These are phyloP conservation scores for Germaria angustata DNA, from an alignment of 2,888 invertebrate species.

Conservation along the genomic window DNA sequence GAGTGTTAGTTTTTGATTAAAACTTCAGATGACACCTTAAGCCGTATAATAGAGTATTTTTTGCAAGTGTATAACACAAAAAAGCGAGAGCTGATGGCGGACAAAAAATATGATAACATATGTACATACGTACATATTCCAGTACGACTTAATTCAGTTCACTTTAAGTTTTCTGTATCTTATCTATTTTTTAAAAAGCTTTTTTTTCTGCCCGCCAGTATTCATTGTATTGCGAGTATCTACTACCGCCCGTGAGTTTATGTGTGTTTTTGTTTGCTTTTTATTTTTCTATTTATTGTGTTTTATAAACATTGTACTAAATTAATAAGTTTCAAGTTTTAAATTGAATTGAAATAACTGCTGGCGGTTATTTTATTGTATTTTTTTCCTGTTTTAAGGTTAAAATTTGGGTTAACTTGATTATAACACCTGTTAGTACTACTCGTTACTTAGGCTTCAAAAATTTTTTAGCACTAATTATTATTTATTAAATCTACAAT, in stretches of 20 bases:
- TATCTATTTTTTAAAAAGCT: conserved; percentile 17
- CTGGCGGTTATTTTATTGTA: too few species aligned
- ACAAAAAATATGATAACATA: too few species aligned
- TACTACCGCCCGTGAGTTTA: not conserved
- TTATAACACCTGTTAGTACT: too few species aligned
- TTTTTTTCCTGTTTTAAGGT: too few species aligned
- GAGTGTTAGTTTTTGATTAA: conserved; percentile 1
- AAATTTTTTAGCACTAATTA: too few species aligned
- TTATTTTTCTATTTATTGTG: not conserved
- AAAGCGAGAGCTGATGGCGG: not conserved
- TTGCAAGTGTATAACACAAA: not conserved
- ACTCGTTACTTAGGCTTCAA: too few species aligned
- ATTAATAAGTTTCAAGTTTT: too few species aligned
- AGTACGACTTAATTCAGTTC: not conserved
- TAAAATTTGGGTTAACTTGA: too few species aligned
- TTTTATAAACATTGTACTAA: not conserved
- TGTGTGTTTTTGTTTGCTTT: not conserved
- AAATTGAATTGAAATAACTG: too few species aligned
- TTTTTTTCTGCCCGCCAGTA: not conserved
- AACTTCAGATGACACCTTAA: not conserved
- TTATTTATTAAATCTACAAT: too few species aligned
- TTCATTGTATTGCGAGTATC: conserved; percentile 8
- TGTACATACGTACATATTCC: too few species aligned
- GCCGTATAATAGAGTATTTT: too few species aligned
- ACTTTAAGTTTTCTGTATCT: not conserved